phyloP scores from a whole-genome alignment of 2,797 vertebrate genomes.

The Rhinogobio ventralis region DNA sequence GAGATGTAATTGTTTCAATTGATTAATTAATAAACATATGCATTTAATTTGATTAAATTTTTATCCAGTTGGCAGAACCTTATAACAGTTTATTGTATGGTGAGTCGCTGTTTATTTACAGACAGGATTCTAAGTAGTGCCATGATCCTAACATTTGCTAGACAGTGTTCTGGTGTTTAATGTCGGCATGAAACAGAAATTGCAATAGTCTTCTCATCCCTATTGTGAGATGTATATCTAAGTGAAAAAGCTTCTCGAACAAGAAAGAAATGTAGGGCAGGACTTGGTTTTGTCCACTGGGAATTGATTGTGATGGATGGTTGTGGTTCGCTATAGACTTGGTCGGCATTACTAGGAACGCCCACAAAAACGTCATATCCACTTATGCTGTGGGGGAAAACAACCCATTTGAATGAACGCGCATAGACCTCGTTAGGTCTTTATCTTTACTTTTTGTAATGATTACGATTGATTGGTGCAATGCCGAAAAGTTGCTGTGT shows the following conservation, averaged over 20 bases:
- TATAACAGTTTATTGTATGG: not conserved
- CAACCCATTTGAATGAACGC: no score
- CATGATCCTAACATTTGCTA: not conserved
- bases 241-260: not conserved
- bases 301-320: not conserved
- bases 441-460: no score
- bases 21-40: not conserved
- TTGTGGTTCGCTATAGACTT: not conserved
- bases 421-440: no score
- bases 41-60: not conserved
- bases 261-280: not conserved
- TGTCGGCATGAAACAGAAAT: not conserved
- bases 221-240: not conserved
- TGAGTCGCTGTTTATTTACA: no score
- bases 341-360: no score
- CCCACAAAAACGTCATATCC: no score
- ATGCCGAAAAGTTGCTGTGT: no score
- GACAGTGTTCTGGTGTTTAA: conserved; percentile 7
- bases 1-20: not conserved
- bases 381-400: no score
- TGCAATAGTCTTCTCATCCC: not conserved
- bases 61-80: not conserved
- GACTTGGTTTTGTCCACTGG: not conserved
- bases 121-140: not conserved
- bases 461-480: no score